Conservation (phyloP, 2,797 vertebrate species). For the Urophycis tenuis region DNA sequence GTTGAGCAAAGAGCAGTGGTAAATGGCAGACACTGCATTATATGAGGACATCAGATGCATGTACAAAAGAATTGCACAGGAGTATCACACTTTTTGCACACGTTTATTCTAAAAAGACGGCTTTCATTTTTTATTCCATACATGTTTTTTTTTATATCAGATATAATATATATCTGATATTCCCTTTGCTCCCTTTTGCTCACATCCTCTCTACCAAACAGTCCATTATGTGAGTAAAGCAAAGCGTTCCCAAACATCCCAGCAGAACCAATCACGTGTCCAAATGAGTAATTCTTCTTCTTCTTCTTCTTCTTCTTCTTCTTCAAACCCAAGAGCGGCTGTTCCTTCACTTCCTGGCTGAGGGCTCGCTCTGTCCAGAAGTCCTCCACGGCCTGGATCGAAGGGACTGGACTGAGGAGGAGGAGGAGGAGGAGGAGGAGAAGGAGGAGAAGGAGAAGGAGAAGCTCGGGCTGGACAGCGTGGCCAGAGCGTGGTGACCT, state of each 20-base stretch:
- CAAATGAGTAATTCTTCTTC: no score
- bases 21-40: background rate
- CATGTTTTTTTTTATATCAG: conserved; percentile 51
- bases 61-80: conserved; percentile 18
- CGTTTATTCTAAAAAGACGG: conserved; percentile 65
- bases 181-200: conserved; percentile 25
- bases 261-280: no score
- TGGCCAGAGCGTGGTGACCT: conserved; percentile 11
- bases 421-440: no score
- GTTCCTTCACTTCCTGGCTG: conserved; percentile 50
- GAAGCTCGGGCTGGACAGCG: background rate
- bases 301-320: no score
- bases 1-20: background rate
- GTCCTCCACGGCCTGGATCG: background rate
- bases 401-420: background rate
- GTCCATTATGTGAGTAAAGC: conserved; percentile 31
- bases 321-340: conserved; percentile 33
- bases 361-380: background rate
- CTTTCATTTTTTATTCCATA: conserved; percentile 38
- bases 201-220: conserved; percentile 43
- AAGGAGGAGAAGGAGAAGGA: no score
- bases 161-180: conserved; percentile 27
- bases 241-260: conserved; percentile 43
- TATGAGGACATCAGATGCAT: background rate
- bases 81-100: conserved; percentile 26